Base-by-base conservation (phyloP, 2,797 vertebrate genomes). In the Muscicapa striata region DNA sequence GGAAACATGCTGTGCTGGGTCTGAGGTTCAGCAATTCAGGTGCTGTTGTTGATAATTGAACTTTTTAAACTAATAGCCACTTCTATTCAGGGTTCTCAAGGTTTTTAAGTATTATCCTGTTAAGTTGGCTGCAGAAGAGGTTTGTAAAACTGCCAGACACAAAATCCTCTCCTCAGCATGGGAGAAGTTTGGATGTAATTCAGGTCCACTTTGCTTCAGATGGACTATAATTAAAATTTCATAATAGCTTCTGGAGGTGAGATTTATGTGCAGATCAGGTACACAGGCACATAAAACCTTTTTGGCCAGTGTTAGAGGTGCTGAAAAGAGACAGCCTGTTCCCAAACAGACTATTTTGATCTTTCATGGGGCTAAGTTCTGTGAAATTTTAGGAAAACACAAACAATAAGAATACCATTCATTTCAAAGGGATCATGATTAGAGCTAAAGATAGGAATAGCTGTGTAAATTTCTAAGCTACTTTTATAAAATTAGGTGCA, bases 1-100 rank as follows among this genome's bases (percentile, higher is more conserved):
- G 26, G 73, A 92, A 82, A 91, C 90, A 2, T 72, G 87, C 84
- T 85, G 95, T 95, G 40, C 90, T 26, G 45, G n/a, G 32, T 78
- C 68, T 78, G 87, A 85, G 61, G 43, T 80, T 94, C 76, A 78
- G 43, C 43, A 83, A 36, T 90, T 72, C 49, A 74, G 81, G 30
- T 83, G 64, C 52, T 74, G 72, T 52, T 72, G 64, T n/a, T 66
- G 72, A 45, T 92, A 86, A 73, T 62, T 79, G 58, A 11, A 80
- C 62, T 78, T 74, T 77, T 77, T 16, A 49, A 48, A 20, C 63
- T 82, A 69, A 76, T 9, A 76, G 51, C 87, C 58, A 18, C 80
- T 89, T 79, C 48, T 34, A 54, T 49, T 85, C 51, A 15, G 24
- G 32, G 15, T 36, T 89, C 83, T 54, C 61, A 78, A 89, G 64